Conservation (phyloP, 2,797 vertebrate species). For the Chelidonichthys spinosus region DNA sequence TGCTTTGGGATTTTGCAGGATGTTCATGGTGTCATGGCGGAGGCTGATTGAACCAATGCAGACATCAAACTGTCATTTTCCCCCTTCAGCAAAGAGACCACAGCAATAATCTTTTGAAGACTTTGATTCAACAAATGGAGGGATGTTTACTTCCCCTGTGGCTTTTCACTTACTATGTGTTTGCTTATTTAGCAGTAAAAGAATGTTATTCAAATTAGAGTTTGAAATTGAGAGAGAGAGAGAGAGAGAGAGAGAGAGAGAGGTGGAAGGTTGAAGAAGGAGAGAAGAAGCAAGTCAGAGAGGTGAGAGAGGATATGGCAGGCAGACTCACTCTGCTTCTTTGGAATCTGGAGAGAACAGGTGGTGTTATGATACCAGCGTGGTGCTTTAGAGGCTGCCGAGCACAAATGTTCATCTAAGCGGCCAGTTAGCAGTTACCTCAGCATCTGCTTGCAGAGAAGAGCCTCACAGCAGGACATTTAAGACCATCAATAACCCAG, state of each 20-base stretch:
- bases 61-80: background rate
- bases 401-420: constrained; percentile 76
- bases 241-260: background rate
- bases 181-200: constrained; percentile 14
- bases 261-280: constrained; percentile 15
- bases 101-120: background rate
- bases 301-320: constrained; percentile 38
- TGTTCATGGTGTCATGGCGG: background rate
- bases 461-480: constrained; percentile 63
- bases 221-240: background rate
- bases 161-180: constrained; percentile 6
- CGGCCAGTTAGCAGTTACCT: constrained; percentile 72
- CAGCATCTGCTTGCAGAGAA: constrained; percentile 70
- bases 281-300: constrained; percentile 31
- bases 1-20: background rate
- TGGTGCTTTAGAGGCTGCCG: constrained; percentile 67
- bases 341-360: constrained; percentile 73
- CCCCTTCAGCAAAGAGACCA: background rate
- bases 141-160: background rate
- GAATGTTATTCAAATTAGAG: background rate
- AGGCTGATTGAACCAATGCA: background rate
- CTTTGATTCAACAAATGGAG: constrained; percentile 6
- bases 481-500: constrained; percentile 66
- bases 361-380: constrained; percentile 78
- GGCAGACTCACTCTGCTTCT: constrained; percentile 39